Conservation (phyloP, 2,113 vertebrate species). For the Podilymbus podiceps region DNA sequence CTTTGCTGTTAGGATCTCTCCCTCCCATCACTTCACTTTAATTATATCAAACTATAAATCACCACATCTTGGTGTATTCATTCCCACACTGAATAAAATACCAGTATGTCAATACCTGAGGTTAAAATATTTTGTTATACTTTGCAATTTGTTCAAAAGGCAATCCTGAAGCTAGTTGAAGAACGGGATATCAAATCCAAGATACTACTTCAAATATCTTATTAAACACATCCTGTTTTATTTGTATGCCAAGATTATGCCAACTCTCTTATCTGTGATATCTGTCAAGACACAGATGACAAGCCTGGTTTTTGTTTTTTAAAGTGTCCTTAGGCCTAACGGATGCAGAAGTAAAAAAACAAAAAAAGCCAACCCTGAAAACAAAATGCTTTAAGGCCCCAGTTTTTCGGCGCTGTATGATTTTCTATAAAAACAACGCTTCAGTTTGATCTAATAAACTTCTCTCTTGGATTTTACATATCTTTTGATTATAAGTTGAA, state of each 20-base stretch:
- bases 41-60: neutral
- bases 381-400: neutral
- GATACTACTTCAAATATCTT: conserved; percentile 42
- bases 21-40: neutral
- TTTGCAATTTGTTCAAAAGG: conserved; percentile 37
- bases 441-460: neutral
- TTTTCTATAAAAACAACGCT: too few relatives aligned
- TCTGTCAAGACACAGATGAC: conserved; percentile 47
- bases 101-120: neutral
- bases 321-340: conserved; percentile 17
- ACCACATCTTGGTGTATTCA: neutral
- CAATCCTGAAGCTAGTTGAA: conserved; percentile 10
- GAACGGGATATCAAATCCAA: conserved; percentile 3
- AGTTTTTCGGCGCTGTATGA: neutral
- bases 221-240: conserved; percentile 59
- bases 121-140: conserved; percentile 21
- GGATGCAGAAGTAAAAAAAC: neutral
- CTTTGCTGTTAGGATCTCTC: neutral
- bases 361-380: neutral
- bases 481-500: neutral
- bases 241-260: conserved; percentile 26
- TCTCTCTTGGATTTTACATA: neutral
- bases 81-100: neutral
- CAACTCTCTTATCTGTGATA: conserved; percentile 47
- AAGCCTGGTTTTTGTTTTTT: conserved; percentile 31